phyloP scores from a whole-genome alignment of 2,113 vertebrate species.

The Hydrochoerus hydrochaeris region DNA sequence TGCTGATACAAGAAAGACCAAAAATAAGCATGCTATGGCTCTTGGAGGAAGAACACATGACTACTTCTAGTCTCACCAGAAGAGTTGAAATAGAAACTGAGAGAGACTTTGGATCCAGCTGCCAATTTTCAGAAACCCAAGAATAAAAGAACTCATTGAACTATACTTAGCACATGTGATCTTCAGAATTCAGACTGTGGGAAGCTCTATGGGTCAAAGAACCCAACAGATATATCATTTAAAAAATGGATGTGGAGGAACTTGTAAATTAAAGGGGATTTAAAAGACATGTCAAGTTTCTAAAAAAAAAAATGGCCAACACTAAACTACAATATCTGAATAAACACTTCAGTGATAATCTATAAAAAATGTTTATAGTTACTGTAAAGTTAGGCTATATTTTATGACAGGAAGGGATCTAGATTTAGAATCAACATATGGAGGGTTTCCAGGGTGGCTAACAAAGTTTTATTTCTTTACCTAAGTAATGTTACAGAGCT shows the following conservation, averaged over 20 bases:
- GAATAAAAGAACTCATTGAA: background rate
- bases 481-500: background rate
- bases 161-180: background rate
- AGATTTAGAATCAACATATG: background rate
- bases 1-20: background rate
- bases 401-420: background rate
- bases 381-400: background rate
- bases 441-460: background rate
- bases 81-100: background rate
- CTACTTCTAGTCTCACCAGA: background rate
- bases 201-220: background rate
- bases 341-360: background rate
- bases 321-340: background rate
- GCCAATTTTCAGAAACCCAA: background rate
- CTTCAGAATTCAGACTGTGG: background rate
- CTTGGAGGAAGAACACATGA: background rate
- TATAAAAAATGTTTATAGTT: background rate
- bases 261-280: background rate
- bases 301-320: background rate
- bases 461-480: background rate
- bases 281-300: background rate
- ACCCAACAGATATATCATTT: background rate
- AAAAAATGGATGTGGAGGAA: background rate
- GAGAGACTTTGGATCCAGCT: background rate
- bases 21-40: background rate